Evolutionary conservation across 1,140 invertebrate species (phyloP).

Genomic region (Panagrolaimus sp.): DNA sequence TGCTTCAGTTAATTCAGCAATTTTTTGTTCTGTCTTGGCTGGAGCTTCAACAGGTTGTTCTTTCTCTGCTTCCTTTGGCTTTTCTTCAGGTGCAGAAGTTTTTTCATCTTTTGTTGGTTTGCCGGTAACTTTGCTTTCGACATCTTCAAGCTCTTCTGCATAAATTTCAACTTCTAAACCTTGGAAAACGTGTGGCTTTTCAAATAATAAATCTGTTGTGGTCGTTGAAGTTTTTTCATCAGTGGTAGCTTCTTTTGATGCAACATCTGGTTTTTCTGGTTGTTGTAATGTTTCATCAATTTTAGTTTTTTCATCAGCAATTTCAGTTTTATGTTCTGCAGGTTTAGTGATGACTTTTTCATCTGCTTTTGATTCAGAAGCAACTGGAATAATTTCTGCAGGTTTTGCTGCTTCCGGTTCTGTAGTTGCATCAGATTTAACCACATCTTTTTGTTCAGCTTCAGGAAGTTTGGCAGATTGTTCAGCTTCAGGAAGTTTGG

Average conservation of each 20-base stretch:
- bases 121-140: constrained; percentile 3
- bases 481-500: not conserved
- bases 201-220: not conserved
- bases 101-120: not conserved
- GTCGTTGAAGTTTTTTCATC: not conserved
- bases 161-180: not conserved
- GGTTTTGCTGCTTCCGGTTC: not conserved
- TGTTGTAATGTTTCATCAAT: not conserved
- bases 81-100: not conserved
- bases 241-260: not conserved
- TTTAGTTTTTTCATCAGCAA: not conserved
- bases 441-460: not conserved
- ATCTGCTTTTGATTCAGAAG: not conserved
- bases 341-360: not conserved
- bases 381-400: not conserved
- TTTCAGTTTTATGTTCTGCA: not conserved
- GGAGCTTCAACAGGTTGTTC: not conserved
- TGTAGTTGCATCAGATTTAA: no score
- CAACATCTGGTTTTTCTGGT: not conserved
- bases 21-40: not conserved
- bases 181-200: not conserved
- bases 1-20: not conserved
- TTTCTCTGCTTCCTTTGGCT: not conserved
- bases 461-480: not conserved
- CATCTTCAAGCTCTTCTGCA: not conserved